A percentile compares a stretch with the other conserved stretches of the same genome.
Evolutionary conservation across 2,113 vertebrate species (phyloP).

Genomic region (Ascaphus truei): DNA sequence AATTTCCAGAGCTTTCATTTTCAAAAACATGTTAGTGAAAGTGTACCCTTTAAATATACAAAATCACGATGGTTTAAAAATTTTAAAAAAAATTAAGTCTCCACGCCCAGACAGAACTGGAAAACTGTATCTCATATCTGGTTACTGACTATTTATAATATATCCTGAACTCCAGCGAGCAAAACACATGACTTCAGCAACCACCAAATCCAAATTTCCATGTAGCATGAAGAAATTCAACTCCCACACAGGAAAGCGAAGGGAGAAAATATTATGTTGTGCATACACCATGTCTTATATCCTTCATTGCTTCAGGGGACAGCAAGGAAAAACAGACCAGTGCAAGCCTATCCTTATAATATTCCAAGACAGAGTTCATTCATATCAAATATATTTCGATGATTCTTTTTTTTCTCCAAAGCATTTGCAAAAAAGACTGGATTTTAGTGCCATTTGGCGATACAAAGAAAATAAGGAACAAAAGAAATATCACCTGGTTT

Average conservation of each 20-base stretch:
- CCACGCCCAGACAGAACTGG: not conserved
- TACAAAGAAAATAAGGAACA: no score
- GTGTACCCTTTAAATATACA: not conserved
- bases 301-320: not conserved
- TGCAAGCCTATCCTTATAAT: not conserved
- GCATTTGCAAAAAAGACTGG: no score
- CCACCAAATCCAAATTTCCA: conserved; percentile 11
- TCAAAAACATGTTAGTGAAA: no score
- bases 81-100: no score
- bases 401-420: no score
- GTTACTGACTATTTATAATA: not conserved
- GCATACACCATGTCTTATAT: not conserved
- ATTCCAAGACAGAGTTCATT: not conserved
- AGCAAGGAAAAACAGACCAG: not conserved
- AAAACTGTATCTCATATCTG: not conserved
- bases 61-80: not conserved
- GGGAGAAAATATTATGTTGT: not conserved
- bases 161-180: not conserved
- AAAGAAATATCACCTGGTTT: no score
- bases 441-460: no score
- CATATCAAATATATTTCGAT: no score
- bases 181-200: not conserved
- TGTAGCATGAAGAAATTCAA: not conserved
- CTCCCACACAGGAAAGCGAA: not conserved
- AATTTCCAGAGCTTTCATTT: no score